Evolutionary conservation across 2,113 vertebrate genomes (phyloP), one percentile per base, ranked within the genome.

Genomic region (Odobenus rosmarus): DNA sequence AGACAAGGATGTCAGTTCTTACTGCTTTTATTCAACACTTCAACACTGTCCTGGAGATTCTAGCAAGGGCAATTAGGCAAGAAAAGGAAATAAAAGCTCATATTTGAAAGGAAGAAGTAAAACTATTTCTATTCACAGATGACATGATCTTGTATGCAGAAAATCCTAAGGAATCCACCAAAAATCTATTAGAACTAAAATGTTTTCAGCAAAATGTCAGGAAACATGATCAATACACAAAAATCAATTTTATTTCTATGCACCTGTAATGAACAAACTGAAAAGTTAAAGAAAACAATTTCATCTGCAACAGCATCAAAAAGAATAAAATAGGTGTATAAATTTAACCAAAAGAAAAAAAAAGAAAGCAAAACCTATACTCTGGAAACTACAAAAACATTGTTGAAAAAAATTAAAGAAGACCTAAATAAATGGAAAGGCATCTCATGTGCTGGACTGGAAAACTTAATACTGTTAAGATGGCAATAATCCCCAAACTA

Each of bases 251-350:
- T 51, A 77, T 42, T 62, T 82, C n/a, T 71, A 83, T 49, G 57
- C 8, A 72, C 1, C 15, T 95, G 19, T 13, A 74, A 55, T 72
- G 13, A 89, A 74, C n/a, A 95, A 93, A 39, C 7, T 95, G 61
- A n/a, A 86, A 87, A 82, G 88, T 26, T 15, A 83, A 86, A 90
- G 31, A 57, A 87, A 93, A 72, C 23, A 57, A 64, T 85, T 81
- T 19, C 39, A 59, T 39, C 86, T 80, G 42, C 16, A 71, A 39
- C 67, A 46, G 23, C 74, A 42, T 72, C 16, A 83, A 15, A 74
- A 90, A 36, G 36, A 55, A 59, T 71, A 80, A 49, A 88, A 88
- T 80, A 16, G 61, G 57, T 87, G 57, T 87, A 81, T 81, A 80
- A 95, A 96, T 23, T 88, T 71, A 92, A 88, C 12, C 49, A 62